These are phyloP conservation scores for Meloe dianella DNA, from an alignment of 2,888 invertebrate genomes.

Conservation along the genomic window DNA sequence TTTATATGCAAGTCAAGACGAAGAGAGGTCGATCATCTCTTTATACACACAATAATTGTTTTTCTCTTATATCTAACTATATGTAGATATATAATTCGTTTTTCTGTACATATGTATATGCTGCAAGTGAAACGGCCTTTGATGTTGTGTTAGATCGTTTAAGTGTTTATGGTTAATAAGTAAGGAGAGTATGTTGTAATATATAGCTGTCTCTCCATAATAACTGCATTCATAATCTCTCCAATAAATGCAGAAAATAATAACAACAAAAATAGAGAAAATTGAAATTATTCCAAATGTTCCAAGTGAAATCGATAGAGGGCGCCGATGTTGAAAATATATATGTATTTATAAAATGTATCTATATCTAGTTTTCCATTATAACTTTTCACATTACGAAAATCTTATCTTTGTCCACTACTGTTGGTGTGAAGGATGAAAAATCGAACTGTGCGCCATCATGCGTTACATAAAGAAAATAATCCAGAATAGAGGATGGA, in stretches of 20 bases:
- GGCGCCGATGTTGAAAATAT: neutral
- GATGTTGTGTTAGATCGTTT: slow-evolving; percentile 39
- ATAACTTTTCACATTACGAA: no score
- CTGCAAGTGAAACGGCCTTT: slow-evolving; percentile 33
- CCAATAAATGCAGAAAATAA: neutral
- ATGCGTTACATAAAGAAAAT: slow-evolving; percentile 45
- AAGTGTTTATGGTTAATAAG: slow-evolving; percentile 38
- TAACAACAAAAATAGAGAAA: neutral
- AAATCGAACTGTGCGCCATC: slow-evolving; percentile 13
- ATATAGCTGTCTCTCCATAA: neutral
- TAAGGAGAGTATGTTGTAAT: slow-evolving; percentile 31
- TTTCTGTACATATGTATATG: slow-evolving; percentile 8
- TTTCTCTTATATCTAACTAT: slow-evolving; percentile 27
- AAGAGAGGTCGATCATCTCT: slow-evolving; percentile 35
- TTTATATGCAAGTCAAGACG: slow-evolving; percentile 17
- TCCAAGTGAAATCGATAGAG: neutral
- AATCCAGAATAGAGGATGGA: slow-evolving; percentile 51
- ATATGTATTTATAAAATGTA: no score
- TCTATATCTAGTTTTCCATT: neutral
- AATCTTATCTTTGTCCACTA: neutral
- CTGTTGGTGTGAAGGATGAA: neutral
- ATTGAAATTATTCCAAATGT: neutral
- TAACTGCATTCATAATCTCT: slow-evolving; percentile 9
- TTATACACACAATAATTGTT: slow-evolving; percentile 27
- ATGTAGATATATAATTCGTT: slow-evolving; percentile 10